Conservation (phyloP, 2,888 invertebrate genomes). For the Griposia aprilina region DNA sequence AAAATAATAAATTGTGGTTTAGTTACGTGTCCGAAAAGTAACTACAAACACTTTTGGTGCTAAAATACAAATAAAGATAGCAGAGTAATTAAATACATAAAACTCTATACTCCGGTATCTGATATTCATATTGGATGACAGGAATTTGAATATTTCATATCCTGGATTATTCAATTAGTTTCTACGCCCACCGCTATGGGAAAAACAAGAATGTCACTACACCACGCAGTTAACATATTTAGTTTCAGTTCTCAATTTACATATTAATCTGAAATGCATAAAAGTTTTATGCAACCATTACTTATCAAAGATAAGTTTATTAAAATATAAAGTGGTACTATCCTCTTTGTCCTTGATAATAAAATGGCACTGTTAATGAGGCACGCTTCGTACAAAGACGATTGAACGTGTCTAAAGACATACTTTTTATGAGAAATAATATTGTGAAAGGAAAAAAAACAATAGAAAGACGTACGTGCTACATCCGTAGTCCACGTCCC, state of each 20-base stretch:
- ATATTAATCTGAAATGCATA: conserved; percentile 12
- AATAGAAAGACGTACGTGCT: conserved; percentile 5
- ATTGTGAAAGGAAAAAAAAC: background rate
- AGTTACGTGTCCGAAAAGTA: background rate
- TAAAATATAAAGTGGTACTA: background rate
- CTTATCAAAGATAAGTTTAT: too few species aligned
- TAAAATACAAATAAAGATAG: background rate
- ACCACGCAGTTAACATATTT: conserved; percentile 14
- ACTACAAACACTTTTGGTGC: background rate
- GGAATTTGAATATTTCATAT: background rate
- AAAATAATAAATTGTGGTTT: background rate
- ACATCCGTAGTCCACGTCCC: background rate
- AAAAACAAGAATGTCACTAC: conserved; percentile 18
- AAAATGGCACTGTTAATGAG: background rate
- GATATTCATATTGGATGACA: background rate
- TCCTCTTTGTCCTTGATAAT: background rate
- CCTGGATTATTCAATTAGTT: conserved; percentile 19
- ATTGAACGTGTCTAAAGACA: conserved; percentile 1
- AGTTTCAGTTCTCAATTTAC: conserved; percentile 7
- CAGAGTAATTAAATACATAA: background rate
- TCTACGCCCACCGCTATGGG: background rate
- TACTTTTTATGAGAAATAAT: conserved; percentile 7
- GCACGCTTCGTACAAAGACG: background rate
- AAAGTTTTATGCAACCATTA: background rate
- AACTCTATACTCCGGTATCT: background rate